Base-by-base conservation (phyloP, 2,797 vertebrate species). In the Acestrorhynchus altus region DNA sequence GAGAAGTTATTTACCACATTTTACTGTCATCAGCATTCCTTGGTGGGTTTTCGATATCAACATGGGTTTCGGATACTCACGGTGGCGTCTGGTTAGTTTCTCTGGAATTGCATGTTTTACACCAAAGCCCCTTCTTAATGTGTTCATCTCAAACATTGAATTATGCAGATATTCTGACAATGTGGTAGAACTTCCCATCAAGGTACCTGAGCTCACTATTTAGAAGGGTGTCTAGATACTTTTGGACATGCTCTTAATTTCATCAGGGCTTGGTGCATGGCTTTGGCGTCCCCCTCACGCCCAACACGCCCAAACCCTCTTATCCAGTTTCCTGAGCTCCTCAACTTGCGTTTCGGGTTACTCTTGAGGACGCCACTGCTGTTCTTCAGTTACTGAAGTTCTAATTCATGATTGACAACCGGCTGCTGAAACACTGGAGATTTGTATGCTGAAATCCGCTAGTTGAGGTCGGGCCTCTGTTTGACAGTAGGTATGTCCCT, bases 301-400 rank as follows among this genome's bases (percentile, higher is more conserved):
- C 16, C 46, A 11, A 16, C n/a, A 1, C 13, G 4, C 20, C 18
- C 51, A 22, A 5, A 16, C 31, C 7, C 22, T 56, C 61, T 76
- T 70, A 69, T 72, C 68, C 16, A 40, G 54, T 69, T 67, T 57
- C 72, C 51, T 71, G 46, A 63, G 70, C 46, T 35, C 69, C 16
- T 77, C 49, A 6, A 60, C 73, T 63, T 35, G 47, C 39, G 66
- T 83, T 68, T 77, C 51, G 2, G 74, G 70, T 81, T 81, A 77
- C 74, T 64, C 24, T 18, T 42, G 6, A 79, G 65, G 57, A 64
- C 28, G n/a, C n/a, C 44, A 52, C 26, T 22, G 31, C 1, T 9
- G 42, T 44, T 57, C 10, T 22, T 59, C 10, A 20, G 18, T 63
- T 49, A 15, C 44, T 20, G 24, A 10, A 35, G 39, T 46, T 26